A percentile compares a stretch with the other conserved stretches of the same genome.
These are phyloP conservation scores for Paraescarpia echinospica DNA, from an alignment of 1,140 invertebrate species.

Conservation along the genomic window DNA sequence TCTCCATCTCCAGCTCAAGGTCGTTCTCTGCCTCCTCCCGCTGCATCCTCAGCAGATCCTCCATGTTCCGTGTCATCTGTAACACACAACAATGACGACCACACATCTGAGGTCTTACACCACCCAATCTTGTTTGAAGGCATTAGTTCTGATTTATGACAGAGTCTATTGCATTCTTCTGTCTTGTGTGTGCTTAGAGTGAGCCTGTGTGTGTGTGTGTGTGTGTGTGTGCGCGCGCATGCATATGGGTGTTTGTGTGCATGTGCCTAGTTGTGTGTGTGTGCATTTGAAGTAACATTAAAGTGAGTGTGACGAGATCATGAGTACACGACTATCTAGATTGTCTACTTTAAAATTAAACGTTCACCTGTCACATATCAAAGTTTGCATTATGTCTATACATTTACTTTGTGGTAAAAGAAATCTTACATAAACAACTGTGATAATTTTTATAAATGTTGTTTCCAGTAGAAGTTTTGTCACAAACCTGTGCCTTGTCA, in stretches of 20 bases:
- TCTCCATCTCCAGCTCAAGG: neutral
- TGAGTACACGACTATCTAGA: neutral
- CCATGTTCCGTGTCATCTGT: constrained; percentile 10
- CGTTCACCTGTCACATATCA: no score
- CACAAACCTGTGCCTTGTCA: neutral
- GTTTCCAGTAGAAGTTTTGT: neutral
- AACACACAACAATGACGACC: neutral
- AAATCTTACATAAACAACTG: neutral
- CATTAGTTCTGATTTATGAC: neutral
- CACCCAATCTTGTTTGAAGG: neutral
- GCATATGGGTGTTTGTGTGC: no score
- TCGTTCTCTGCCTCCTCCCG: neutral
- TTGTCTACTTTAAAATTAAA: no score
- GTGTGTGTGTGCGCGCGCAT: no score
- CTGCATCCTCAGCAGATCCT: neutral
- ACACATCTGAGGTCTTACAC: neutral
- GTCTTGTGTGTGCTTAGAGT: neutral
- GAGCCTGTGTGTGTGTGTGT: no score
- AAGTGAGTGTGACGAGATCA: no score
- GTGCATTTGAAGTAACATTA: no score
- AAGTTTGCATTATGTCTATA: no score
- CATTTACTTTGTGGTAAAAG: neutral
- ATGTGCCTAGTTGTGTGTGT: no score
- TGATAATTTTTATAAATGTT: neutral
- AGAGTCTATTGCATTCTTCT: neutral